These are phyloP conservation scores for Chaitophorus viminalis DNA, from an alignment of 2,888 invertebrate species.

Conservation along the genomic window DNA sequence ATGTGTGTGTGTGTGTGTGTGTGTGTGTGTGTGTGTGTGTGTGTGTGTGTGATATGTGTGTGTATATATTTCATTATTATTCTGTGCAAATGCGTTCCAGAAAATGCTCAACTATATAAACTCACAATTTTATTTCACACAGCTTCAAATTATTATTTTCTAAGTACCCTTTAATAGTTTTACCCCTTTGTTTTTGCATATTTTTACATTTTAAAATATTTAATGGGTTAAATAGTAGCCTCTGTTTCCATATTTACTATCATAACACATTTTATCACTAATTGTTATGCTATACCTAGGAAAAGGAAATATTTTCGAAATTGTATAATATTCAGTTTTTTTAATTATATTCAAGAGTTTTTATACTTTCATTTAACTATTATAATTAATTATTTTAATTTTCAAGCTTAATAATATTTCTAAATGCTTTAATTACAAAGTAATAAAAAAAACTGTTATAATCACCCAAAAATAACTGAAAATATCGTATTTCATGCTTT, in stretches of 20 bases:
- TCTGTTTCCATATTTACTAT: background rate
- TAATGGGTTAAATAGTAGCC: background rate
- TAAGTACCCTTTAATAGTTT: background rate
- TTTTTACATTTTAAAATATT: background rate
- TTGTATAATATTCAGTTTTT: background rate
- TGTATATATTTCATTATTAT: no score
- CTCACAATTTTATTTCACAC: slow-evolving; percentile 5
- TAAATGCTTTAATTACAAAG: no score
- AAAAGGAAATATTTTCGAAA: background rate
- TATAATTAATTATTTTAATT: no score
- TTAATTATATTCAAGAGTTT: background rate
- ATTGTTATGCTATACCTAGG: background rate
- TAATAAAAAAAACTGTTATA: no score
- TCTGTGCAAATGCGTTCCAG: background rate
- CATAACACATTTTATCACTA: background rate
- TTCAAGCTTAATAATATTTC: no score
- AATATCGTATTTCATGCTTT: background rate
- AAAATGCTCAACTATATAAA: background rate
- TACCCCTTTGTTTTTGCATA: background rate
- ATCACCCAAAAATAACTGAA: background rate
- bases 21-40: no score
- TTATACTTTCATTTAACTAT: background rate
- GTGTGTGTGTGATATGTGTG: no score
- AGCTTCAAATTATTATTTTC: background rate
- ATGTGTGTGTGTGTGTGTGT: no score